These are phyloP conservation scores for Pseudomyrmex pallidus DNA, from an alignment of 1,140 invertebrate species.

Conservation along the genomic window DNA sequence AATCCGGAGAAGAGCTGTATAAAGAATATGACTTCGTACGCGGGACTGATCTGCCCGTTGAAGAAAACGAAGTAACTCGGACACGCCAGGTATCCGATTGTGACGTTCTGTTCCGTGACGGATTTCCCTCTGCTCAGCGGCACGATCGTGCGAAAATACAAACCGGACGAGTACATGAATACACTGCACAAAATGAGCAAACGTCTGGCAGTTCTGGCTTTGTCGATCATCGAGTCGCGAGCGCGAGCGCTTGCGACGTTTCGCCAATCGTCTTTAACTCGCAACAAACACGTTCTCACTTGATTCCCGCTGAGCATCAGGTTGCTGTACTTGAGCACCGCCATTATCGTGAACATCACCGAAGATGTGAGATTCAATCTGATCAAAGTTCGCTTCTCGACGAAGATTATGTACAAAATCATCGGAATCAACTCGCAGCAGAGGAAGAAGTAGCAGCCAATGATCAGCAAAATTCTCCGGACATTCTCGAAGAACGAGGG, in stretches of 20 bases:
- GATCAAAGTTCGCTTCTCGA: conserved; percentile 63
- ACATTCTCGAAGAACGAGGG: background rate
- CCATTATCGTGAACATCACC: conserved; percentile 72
- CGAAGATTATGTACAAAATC: conserved; percentile 38
- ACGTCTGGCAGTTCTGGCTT: conserved; percentile 18
- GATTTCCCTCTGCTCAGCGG: conserved; percentile 36
- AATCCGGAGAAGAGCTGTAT: conserved; percentile 68
- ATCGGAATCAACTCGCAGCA: conserved; percentile 28
- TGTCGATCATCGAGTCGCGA: conserved; percentile 41
- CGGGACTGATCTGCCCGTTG: conserved; percentile 63
- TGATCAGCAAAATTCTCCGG: background rate
- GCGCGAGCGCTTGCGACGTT: conserved; percentile 19
- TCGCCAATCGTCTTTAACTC: conserved; percentile 74
- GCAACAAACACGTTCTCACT: conserved; percentile 69
- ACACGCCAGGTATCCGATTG: conserved; percentile 60
- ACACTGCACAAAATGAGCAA: conserved; percentile 29
- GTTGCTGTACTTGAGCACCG: conserved; percentile 72
- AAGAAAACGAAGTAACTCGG: conserved; percentile 67
- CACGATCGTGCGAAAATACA: conserved; percentile 39
- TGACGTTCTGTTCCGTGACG: conserved; percentile 38
- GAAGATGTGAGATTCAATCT: conserved; percentile 74
- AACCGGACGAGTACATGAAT: conserved; percentile 50
- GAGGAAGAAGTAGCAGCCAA: conserved; percentile 18
- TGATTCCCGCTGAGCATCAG: conserved; percentile 60
- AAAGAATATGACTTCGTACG: conserved; percentile 67